Conservation (phyloP, 2,113 vertebrate genomes). For the Stictonetta naevosa region DNA sequence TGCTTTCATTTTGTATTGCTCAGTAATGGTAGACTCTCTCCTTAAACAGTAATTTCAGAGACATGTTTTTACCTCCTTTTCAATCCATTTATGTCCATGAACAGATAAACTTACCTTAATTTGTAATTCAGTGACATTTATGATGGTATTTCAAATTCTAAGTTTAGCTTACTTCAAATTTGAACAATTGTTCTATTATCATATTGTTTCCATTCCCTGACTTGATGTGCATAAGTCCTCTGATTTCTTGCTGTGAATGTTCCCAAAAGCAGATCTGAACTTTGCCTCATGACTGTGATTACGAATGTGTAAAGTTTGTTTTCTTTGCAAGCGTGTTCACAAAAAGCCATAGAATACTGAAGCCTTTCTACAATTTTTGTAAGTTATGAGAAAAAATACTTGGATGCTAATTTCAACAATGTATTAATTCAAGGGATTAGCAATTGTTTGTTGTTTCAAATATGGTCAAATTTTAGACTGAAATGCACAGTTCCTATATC, state of each 20-base stretch:
- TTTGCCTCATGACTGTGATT: conserved; percentile 46
- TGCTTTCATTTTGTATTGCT: background rate
- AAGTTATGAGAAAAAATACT: background rate
- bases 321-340: background rate
- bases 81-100: background rate
- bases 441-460: background rate
- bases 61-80: background rate
- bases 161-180: conserved; percentile 6
- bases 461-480: background rate
- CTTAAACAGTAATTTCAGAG: background rate
- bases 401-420: background rate
- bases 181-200: conserved; percentile 9
- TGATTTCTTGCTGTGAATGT: conserved; percentile 31
- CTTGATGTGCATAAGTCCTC: background rate
- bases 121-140: conserved; percentile 51
- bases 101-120: conserved; percentile 9
- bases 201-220: conserved; percentile 26
- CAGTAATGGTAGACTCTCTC: background rate
- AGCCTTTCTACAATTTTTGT: background rate
- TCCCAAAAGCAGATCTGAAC: conserved; percentile 58
- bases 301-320: conserved; percentile 43
- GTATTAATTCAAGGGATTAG: background rate
- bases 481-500: background rate
- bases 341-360: background rate
- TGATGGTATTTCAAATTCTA: conserved; percentile 34